Percentiles rank a stretch among this genome's conserved stretches.
Conservation (phyloP, 2,888 invertebrate genomes). For the Tryphoninae sp. region DNA sequence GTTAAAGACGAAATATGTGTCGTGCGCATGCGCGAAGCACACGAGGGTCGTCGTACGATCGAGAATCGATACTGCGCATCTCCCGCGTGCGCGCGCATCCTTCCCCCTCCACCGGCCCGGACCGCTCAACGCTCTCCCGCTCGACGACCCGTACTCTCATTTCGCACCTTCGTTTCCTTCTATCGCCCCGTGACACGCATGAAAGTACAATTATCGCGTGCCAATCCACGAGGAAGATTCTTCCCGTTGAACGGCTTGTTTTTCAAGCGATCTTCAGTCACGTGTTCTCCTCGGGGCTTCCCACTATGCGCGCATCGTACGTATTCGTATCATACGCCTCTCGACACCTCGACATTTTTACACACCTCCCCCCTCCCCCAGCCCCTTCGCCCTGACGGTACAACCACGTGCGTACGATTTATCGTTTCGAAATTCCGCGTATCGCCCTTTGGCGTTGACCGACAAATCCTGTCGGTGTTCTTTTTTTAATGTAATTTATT, state of each 20-base stretch:
- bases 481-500: neutral
- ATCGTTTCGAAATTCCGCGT: conserved; percentile 29
- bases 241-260: conserved; percentile 54
- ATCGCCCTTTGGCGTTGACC: conserved; percentile 1
- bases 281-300: conserved; percentile 17
- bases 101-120: neutral
- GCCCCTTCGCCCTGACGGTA: neutral
- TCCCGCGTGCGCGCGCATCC: neutral
- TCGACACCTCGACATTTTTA: conserved; percentile 47
- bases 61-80: conserved; percentile 44
- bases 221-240: conserved; percentile 57
- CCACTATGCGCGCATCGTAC: neutral
- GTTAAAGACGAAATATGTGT: neutral
- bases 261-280: conserved; percentile 58
- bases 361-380: neutral
- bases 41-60: conserved; percentile 47
- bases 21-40: neutral
- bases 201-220: conserved; percentile 58
- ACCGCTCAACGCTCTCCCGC: neutral
- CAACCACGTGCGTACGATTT: conserved; percentile 8
- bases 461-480: neutral
- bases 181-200: conserved; percentile 58
- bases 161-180: conserved; percentile 57
- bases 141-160: conserved; percentile 16
- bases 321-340: neutral